These are phyloP conservation scores for Tupaia tana DNA, from an alignment of 2,113 vertebrate species.

Conservation along the genomic window DNA sequence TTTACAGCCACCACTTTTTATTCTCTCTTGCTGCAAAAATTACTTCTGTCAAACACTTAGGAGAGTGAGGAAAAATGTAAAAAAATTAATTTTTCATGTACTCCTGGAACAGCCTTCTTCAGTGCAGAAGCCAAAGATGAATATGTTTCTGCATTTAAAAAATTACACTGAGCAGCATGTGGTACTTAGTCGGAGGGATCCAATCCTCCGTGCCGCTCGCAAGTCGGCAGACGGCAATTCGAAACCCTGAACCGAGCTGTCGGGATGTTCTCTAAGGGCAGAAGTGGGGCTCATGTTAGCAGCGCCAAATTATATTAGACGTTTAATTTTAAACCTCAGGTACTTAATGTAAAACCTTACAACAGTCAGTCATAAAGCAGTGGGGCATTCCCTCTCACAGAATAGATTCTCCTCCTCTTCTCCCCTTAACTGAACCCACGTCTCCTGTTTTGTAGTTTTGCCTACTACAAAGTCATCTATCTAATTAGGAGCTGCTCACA, in stretches of 20 bases:
- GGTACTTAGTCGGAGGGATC: conserved; percentile 71
- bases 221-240: conserved; percentile 81
- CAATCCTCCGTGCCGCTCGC: not conserved
- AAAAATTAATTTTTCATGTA: conserved; percentile 89
- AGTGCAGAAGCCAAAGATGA: conserved; percentile 79
- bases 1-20: conserved; percentile 89
- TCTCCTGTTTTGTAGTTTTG: conserved; percentile 86
- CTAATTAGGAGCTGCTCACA: conserved; percentile 88
- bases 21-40: conserved; percentile 88
- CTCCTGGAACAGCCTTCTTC: conserved; percentile 75
- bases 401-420: conserved; percentile 82
- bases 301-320: conserved; percentile 87
- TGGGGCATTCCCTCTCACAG: conserved; percentile 84
- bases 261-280: conserved; percentile 86
- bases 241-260: conserved; percentile 82
- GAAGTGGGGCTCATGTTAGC: conserved; percentile 82
- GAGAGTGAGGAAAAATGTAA: conserved; percentile 81
- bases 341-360: conserved; percentile 87
- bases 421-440: conserved; percentile 85
- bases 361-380: conserved; percentile 87
- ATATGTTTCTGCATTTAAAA: conserved; percentile 82
- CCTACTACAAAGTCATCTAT: conserved; percentile 87
- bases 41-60: conserved; percentile 90
- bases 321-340: conserved; percentile 89
- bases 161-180: conserved; percentile 78